Base-by-base conservation (phyloP, 35 echinoderm and acorn worm genomes). In the Ptychodera flava region DNA sequence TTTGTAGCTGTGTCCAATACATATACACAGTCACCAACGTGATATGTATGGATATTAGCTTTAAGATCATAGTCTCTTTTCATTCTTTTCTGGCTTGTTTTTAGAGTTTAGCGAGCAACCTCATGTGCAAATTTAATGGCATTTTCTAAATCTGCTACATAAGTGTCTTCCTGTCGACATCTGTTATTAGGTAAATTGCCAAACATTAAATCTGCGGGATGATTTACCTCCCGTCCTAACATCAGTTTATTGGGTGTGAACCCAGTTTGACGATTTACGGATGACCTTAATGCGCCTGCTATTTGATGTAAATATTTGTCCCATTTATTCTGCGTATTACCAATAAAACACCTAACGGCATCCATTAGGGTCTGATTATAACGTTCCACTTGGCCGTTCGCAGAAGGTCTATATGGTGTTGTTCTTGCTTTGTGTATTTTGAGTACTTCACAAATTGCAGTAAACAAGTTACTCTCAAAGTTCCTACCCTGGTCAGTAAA, bases 181-280 rank as follows among this genome's bases (percentile, higher is more conserved):
- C n/a, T n/a, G n/a, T n/a, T n/a, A n/a, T n/a, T n/a, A n/a, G n/a
- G n/a, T n/a, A n/a, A n/a, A n/a, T n/a, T n/a, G n/a, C n/a, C n/a
- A n/a, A n/a, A n/a, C n/a, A 88, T n/a, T n/a, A n/a, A n/a, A n/a
- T n/a, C n/a, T n/a, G n/a, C n/a, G n/a, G n/a, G n/a, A n/a, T n/a
- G n/a, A 84, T 32, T 84, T 90, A 32, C 82, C 79, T 0, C 85
- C 81, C 28, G 88, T 93, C n/a, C n/a, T n/a, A n/a, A n/a, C n/a
- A n/a, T n/a, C n/a, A n/a, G n/a, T n/a, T n/a, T n/a, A n/a, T n/a
- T n/a, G n/a, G n/a, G n/a, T n/a, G n/a, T n/a, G n/a, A n/a, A n/a
- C n/a, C n/a, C n/a, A n/a, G n/a, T n/a, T 30, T 80, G 86, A 1
- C 84, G 37, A 75, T 86, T 82, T 37, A 87, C 90, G 10, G n/a